phyloP scores from a whole-genome alignment of 2,113 vertebrate species.

The Centrocercus urophasianus region DNA sequence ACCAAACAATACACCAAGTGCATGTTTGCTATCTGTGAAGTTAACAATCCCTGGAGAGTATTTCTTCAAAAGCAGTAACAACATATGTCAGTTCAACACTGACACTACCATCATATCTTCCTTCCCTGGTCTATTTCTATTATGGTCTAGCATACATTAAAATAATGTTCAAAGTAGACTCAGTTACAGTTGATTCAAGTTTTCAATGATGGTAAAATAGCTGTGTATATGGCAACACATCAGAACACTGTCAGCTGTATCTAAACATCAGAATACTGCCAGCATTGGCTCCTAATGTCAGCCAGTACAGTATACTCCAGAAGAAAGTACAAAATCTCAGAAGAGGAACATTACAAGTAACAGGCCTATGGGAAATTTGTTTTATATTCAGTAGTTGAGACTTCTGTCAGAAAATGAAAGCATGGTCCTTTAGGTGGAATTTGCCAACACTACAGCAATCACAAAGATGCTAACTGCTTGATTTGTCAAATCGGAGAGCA shows the following conservation, averaged over 20 bases:
- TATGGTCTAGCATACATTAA: background rate
- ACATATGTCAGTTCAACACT: background rate
- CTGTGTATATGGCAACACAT: background rate
- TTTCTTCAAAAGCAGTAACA: background rate
- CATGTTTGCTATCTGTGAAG: background rate
- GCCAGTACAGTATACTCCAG: background rate
- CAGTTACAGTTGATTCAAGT: background rate
- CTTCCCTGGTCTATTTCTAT: background rate
- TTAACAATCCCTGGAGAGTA: background rate
- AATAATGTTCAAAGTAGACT: background rate
- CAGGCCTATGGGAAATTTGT: background rate
- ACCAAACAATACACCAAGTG: background rate
- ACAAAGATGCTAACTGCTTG: background rate
- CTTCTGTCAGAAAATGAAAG: background rate
- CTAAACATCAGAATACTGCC: background rate
- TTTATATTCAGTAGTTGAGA: background rate
- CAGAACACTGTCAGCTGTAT: background rate
- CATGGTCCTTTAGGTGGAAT: background rate
- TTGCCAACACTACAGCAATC: background rate
- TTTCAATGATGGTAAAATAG: background rate
- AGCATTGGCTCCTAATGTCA: background rate
- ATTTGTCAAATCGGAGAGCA: background rate
- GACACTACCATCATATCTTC: background rate
- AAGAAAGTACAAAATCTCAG: background rate
- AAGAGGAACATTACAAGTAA: background rate